Evolutionary conservation across 1,140 invertebrate genomes (phyloP).

Genomic region (Procambarus virginalis): DNA sequence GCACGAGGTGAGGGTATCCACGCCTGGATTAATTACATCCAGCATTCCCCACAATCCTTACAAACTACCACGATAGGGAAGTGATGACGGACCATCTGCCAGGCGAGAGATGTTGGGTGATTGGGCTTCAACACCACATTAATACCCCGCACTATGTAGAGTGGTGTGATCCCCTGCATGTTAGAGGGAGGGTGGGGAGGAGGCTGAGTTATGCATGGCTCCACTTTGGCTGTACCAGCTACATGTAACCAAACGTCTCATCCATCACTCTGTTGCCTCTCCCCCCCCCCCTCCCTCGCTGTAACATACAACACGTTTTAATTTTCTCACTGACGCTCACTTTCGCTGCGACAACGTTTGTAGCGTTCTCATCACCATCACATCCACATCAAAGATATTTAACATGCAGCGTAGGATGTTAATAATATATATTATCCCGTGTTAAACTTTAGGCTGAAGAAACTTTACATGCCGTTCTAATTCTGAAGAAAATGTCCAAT

Average conservation of each 20-base stretch:
- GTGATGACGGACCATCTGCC: neutral
- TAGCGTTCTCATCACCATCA: neutral
- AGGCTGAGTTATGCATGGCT: neutral
- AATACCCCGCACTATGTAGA: neutral
- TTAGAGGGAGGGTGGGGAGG: neutral
- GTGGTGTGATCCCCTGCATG: neutral
- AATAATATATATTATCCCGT: no score
- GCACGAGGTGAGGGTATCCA: neutral
- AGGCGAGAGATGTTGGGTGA: neutral
- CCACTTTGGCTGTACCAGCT: neutral
- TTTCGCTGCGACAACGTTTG: neutral
- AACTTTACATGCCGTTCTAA: neutral
- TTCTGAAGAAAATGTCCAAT: neutral
- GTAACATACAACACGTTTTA: neutral
- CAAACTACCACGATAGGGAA: neutral
- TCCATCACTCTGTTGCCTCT: neutral
- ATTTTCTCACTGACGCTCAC: neutral
- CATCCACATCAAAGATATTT: no score
- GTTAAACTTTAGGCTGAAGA: neutral
- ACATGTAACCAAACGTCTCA: neutral
- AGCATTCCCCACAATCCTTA: neutral
- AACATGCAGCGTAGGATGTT: no score
- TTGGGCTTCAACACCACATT: neutral
- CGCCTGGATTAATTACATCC: neutral
- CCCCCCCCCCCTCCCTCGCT: no score